A percentile compares a stretch with the other conserved stretches of the same genome.
These are phyloP conservation scores for Lytechinus pictus DNA, from an alignment of 35 echinoderm and acorn worm species.

Conservation along the genomic window DNA sequence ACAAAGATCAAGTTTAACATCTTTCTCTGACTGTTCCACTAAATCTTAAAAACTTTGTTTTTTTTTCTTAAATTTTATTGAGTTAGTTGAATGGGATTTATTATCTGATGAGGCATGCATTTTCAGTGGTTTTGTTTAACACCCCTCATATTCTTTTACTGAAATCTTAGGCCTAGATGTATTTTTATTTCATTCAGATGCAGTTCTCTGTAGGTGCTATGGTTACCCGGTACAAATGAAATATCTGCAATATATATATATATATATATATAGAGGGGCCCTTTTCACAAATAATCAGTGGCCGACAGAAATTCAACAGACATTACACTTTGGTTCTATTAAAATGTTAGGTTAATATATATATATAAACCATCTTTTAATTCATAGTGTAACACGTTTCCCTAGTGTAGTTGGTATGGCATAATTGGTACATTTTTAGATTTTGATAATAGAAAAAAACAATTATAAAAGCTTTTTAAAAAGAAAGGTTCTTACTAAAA, in stretches of 20 bases:
- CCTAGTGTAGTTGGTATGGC: background rate
- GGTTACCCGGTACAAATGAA: too few species aligned
- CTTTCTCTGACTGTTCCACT: background rate
- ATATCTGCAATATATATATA: too few species aligned
- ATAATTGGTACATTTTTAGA: background rate
- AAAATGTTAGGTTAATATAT: too few species aligned
- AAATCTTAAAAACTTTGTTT: background rate
- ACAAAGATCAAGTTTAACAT: background rate
- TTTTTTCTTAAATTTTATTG: background rate
- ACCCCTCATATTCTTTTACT: background rate
- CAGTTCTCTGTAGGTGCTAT: background rate
- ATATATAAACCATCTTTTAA: too few species aligned
- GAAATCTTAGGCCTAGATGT: too few species aligned
- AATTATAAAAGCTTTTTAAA: background rate
- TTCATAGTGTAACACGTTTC: too few species aligned
- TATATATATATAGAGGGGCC: too few species aligned
- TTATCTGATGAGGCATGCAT: background rate
- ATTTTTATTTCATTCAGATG: background rate
- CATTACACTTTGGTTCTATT: too few species aligned
- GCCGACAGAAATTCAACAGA: too few species aligned
- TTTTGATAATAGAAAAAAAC: background rate
- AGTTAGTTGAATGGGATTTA: background rate
- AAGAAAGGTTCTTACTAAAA: background rate
- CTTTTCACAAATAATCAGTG: too few species aligned
- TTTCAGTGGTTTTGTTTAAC: too few species aligned